phyloP scores from a whole-genome alignment of 2,113 vertebrate species.

The Phocoena phocoena region DNA sequence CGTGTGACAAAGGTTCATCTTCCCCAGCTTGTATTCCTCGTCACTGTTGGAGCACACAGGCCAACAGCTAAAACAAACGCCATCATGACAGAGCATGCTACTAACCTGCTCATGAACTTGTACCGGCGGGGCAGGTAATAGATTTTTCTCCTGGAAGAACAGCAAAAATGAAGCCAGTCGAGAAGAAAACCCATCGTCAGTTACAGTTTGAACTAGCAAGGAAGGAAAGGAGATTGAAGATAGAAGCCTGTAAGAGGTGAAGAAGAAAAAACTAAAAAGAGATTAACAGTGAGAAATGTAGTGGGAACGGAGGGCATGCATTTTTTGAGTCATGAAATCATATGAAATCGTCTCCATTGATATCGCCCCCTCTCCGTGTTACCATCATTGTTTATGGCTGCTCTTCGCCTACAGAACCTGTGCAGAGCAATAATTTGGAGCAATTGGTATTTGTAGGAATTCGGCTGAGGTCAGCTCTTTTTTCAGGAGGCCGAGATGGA shows the following conservation, averaged over 20 bases:
- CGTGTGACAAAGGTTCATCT: neutral
- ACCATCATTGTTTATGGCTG: neutral
- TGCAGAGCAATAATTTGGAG: slow-evolving; percentile 1
- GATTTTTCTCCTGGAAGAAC: slow-evolving; percentile 96
- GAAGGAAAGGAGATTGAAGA: slow-evolving; percentile 94
- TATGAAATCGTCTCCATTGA: neutral
- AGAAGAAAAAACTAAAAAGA: slow-evolving; percentile 91
- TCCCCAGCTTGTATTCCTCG: slow-evolving; percentile 3
- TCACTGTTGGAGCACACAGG: neutral
- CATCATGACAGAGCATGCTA: neutral
- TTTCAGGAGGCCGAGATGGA: neutral
- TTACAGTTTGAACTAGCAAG: slow-evolving; percentile 93
- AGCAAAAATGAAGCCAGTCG: slow-evolving; percentile 95
- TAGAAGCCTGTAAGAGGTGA: slow-evolving; percentile 93
- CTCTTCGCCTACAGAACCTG: neutral
- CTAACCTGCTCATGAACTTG: slow-evolving; percentile 97
- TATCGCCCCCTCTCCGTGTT: slow-evolving; percentile 50
- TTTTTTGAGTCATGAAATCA: slow-evolving; percentile 32
- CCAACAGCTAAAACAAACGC: neutral
- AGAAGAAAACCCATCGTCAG: slow-evolving; percentile 93
- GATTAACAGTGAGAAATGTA: slow-evolving; percentile 87
- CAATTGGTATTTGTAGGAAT: neutral
- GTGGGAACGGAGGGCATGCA: slow-evolving; percentile 72
- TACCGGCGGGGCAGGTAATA: slow-evolving; percentile 94
- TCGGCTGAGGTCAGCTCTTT: slow-evolving; percentile 36